phyloP scores from a whole-genome alignment of 2,113 vertebrate genomes.

The Engystomops pustulosus region DNA sequence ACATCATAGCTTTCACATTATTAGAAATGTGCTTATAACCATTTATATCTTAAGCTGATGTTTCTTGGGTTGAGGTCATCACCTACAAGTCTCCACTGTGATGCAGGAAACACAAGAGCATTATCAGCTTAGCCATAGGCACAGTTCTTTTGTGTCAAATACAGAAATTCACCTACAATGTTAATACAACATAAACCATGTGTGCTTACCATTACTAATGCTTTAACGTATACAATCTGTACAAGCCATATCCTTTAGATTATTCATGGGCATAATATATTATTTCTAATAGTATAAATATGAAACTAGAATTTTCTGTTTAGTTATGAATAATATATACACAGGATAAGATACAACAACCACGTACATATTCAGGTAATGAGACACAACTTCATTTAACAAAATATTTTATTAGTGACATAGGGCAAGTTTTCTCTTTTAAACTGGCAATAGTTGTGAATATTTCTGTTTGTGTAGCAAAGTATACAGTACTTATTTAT shows the following conservation, averaged over 20 bases:
- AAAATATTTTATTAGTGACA: neutral
- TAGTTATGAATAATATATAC: conserved; percentile 7
- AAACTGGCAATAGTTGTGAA: no score
- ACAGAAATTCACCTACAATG: neutral
- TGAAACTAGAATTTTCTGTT: neutral
- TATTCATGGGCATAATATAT: conserved; percentile 43
- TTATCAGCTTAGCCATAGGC: neutral
- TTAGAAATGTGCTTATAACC: no score
- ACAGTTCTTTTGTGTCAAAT: neutral
- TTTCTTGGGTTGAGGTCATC: neutral
- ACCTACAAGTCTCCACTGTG: neutral
- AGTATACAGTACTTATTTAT: no score
- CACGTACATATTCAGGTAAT: neutral
- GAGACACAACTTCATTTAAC: neutral
- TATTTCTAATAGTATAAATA: neutral
- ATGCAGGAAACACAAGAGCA: neutral
- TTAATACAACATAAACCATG: conserved; percentile 18
- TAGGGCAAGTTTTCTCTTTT: neutral
- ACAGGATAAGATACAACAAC: neutral
- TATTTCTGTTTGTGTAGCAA: no score
- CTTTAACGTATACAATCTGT: conserved; percentile 26
- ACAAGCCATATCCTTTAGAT: conserved; percentile 23
- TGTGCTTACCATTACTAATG: conserved; percentile 30
- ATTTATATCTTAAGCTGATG: no score
- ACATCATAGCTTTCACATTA: no score